Base-by-base conservation (phyloP, 2,797 vertebrate genomes). In the Ciconia nigra region DNA sequence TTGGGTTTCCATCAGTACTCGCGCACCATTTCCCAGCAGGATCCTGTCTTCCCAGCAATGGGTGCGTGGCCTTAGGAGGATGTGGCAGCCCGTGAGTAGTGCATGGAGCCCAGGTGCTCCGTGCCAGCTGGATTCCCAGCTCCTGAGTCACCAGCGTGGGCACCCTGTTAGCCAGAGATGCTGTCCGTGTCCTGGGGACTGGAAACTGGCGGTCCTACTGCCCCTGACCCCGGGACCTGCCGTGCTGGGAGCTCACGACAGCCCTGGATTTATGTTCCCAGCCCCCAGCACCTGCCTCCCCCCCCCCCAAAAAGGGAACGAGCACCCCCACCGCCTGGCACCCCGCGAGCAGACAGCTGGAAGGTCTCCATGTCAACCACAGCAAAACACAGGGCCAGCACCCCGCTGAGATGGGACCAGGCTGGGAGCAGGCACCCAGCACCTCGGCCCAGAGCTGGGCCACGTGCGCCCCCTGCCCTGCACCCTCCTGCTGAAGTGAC, bases 281-380 rank as follows among this genome's bases (percentile, higher is more conserved):
- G 41, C 7, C 62, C 16, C 57, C 33, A 73, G 59, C 93, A 95
- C 92, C 91, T 96, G 96, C 81, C 58, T 90, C 54, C 77, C 52
- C 35, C 54, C 16, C 31, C 6, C 5, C 51, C 51, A 62, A 90
- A 24, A 90, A 24, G 54, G 46, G 74, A 90, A 57, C 0, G 0
- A 90, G 49, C 44, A 29, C 70, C 70, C 73, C 57, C 79, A 66
- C 42, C 3, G 10, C 83, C 69, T 76, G 67, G 73, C 94, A 92
- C 87, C 71, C 65, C 3, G 2, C 10, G 22, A 81, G 59, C 80
- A 52, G 92, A 92, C 94, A 96, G 95, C 96, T 97, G 96, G 55
- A 76, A 88, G 29, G 81, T 97, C 93, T 94, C 96, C 89, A 96
- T 97, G 95, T 93, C 96, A 93, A 96, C 96, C 62, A 57, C 63